Conservation (phyloP, 2,888 invertebrate species). For the Papilio protenor region DNA sequence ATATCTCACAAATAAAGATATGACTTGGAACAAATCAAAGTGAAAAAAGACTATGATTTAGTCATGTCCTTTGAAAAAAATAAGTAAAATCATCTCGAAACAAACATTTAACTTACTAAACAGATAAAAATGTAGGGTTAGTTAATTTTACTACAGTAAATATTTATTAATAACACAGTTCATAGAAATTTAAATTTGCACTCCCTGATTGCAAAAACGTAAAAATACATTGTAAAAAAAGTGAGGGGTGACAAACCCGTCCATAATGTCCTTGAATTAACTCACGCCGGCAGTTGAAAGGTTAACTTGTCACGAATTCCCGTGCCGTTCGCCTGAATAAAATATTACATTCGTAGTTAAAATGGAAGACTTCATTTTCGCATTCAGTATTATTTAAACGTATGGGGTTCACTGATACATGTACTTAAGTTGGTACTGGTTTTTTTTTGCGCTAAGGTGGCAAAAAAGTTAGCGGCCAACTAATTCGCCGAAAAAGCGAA, state of each 20-base stretch:
- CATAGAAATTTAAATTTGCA: too few relatives aligned
- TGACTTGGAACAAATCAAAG: constrained; percentile 26
- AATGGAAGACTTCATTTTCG: constrained; percentile 36
- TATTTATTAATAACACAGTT: too few relatives aligned
- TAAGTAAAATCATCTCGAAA: background rate
- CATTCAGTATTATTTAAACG: background rate
- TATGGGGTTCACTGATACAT: background rate
- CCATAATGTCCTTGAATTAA: constrained; percentile 37
- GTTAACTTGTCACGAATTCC: constrained; percentile 43
- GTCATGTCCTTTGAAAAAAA: constrained; percentile 1
- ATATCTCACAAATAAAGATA: constrained; percentile 24
- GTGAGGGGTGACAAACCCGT: constrained; percentile 25
- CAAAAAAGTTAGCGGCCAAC: too few relatives aligned
- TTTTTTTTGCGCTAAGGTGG: too few relatives aligned
- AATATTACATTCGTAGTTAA: constrained; percentile 32
- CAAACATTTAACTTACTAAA: background rate
- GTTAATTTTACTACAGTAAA: too few relatives aligned
- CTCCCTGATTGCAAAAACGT: background rate
- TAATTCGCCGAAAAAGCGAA: too few relatives aligned
- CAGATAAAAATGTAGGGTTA: background rate
- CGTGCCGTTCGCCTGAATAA: constrained; percentile 36
- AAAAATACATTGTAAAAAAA: background rate
- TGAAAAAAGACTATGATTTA: background rate
- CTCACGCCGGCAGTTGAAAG: constrained; percentile 39
- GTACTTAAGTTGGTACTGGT: background rate